Percentiles rank a stretch among this genome's conserved stretches.
These are phyloP conservation scores for Synanthedon formicaeformis DNA, from an alignment of 2,888 invertebrate species.

Conservation along the genomic window DNA sequence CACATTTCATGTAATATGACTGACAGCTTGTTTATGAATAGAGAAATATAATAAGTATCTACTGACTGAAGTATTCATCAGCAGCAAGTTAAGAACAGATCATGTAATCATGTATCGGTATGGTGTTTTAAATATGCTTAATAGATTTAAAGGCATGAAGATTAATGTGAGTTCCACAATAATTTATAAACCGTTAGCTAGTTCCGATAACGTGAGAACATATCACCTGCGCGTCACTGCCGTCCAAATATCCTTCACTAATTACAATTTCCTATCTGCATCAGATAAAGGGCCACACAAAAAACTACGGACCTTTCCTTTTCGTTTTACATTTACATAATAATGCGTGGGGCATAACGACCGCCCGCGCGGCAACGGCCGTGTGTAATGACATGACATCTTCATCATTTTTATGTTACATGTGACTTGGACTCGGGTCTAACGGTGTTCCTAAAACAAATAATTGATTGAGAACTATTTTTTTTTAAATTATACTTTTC, in stretches of 20 bases:
- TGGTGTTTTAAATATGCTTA: no score
- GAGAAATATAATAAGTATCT: no score
- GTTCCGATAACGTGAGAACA: conserved; percentile 38
- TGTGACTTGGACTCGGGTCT: neutral
- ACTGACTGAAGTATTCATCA: no score
- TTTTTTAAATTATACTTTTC: no score
- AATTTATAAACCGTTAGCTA: neutral
- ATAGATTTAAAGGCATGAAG: no score
- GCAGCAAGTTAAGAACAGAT: no score
- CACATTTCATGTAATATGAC: no score
- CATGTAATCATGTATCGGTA: no score
- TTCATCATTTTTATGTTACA: conserved; percentile 26
- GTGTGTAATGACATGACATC: conserved; percentile 51
- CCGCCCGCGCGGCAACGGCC: conserved; percentile 42
- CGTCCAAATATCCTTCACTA: conserved; percentile 43
- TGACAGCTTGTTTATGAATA: no score
- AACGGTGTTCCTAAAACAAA: neutral
- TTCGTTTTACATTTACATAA: conserved; percentile 63
- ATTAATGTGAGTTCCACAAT: neutral
- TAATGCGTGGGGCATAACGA: conserved; percentile 61
- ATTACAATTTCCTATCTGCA: conserved; percentile 56
- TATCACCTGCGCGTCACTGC: conserved; percentile 42
- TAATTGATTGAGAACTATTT: no score
- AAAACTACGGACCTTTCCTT: conserved; percentile 50
- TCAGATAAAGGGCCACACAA: conserved; percentile 50